A percentile compares a stretch with the other conserved stretches of the same genome.
Evolutionary conservation across 64 coral and sea anemone species (phyloP).

Genomic region (Trachythela sp.): DNA sequence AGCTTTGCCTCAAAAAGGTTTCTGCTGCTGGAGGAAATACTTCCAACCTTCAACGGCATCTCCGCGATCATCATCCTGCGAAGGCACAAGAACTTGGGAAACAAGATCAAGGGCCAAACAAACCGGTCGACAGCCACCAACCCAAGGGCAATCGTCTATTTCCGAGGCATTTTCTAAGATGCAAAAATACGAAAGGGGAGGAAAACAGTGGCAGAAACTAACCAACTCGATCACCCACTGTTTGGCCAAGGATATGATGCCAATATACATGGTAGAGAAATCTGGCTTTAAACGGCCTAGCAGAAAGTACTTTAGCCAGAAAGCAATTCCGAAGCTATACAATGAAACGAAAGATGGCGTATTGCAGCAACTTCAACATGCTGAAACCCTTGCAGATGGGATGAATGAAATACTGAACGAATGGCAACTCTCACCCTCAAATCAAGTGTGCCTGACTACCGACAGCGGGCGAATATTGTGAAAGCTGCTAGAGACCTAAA

Average conservation of each 20-base stretch:
- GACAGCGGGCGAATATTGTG: background rate
- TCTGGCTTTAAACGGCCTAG: background rate
- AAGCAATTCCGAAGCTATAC: background rate
- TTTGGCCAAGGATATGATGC: constrained; percentile 10
- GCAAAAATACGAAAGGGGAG: background rate
- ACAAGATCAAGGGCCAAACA: too few relatives aligned
- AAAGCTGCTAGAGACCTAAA: background rate
- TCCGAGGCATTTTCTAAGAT: background rate
- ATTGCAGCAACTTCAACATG: background rate
- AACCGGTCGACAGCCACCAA: too few relatives aligned
- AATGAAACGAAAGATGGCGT: background rate
- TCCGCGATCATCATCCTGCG: too few relatives aligned
- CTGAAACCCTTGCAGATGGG: background rate
- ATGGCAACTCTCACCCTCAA: background rate
- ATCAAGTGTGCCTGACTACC: background rate
- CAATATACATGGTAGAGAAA: background rate
- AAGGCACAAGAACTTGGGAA: too few relatives aligned
- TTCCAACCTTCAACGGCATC: too few relatives aligned
- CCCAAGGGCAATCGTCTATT: background rate
- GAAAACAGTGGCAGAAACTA: background rate
- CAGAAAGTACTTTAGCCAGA: constrained; percentile 13
- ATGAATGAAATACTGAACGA: background rate
- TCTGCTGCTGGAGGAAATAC: too few relatives aligned
- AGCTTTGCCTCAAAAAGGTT: too few relatives aligned
- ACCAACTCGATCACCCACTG: background rate